Evolutionary conservation across 1,140 invertebrate genomes (phyloP), one percentile per base, ranked within the genome.

Genomic region (Drosophila tsacasi): DNA sequence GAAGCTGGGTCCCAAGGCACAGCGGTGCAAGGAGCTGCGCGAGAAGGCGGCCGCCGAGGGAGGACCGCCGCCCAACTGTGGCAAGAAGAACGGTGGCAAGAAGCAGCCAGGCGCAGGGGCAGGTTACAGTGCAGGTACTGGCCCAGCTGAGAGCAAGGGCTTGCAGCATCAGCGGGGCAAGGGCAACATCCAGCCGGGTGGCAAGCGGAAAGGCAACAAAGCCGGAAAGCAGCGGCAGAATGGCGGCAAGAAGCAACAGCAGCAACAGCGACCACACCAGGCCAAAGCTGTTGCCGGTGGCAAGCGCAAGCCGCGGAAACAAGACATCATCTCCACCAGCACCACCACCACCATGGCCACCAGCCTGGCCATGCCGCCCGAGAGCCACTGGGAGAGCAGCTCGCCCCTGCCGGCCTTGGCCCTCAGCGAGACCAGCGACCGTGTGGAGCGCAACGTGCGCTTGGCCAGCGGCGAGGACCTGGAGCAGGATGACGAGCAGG

Each of bases 361-460:
- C 71, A 87, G 84, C 27, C 63, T 87, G 63, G 75, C 72, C 32
- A 75, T 73, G 54, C 84, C 87, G 8, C 68, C 63, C 7, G 30
- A 23, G 21, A 65, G 42, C n/a, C 52, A 60, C 21, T 76, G 75
- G 81, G 72, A 81, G 59, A 91, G 81, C 67, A 91, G 89, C n/a
- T 87, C 91, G 0, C 79, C 81, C 32, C 35, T 91, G 65, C 83
- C 89, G 0, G 74, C 85, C 0, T 19, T 91, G 42, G 67, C 81
- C 12, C 74, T 81, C 8, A 87, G 91, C 58, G 83, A 77, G 32
- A 91, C 91, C 12, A 92, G 91, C 71, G 91, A 92, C 72, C 89
- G 87, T 2, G 91, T 92, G 17, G 84, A 89, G 69, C 84, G 84
- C 25, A 80, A 92, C 49, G 85, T 91, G 27, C 82, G 75, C 47